Conservation (phyloP, 1,140 invertebrate genomes). For the Bicyclus anynana region DNA sequence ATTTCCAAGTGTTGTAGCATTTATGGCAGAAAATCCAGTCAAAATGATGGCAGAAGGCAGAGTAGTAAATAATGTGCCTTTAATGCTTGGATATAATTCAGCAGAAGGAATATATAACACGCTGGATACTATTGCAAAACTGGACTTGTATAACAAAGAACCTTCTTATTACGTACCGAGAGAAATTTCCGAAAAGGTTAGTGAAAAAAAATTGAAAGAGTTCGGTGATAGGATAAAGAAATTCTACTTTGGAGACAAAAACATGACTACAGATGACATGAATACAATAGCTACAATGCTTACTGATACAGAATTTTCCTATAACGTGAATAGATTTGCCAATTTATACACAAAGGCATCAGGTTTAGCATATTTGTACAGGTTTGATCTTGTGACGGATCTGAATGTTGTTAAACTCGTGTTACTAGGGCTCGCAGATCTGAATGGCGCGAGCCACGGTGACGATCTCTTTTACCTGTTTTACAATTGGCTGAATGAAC, state of each 20-base stretch:
- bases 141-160: conserved; percentile 30
- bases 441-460: conserved; percentile 77
- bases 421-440: conserved; percentile 35
- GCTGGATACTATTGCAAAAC: conserved; percentile 21
- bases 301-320: conserved; percentile 63
- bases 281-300: conserved; percentile 49
- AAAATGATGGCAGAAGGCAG: conserved; percentile 47
- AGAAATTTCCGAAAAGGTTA: conserved; percentile 26
- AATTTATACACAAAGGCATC: conserved; percentile 31
- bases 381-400: conserved; percentile 63
- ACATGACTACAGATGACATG: conserved; percentile 40
- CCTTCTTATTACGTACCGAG: conserved; percentile 30
- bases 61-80: conserved; percentile 74
- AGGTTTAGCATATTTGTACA: conserved; percentile 68
- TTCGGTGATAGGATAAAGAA: conserved; percentile 29
- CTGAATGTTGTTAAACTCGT: conserved; percentile 49
- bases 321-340: conserved; percentile 60
- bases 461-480: conserved; percentile 82
- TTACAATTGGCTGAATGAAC: conserved; percentile 59
- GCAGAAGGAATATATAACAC: conserved; percentile 25
- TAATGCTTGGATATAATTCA: conserved; percentile 78
- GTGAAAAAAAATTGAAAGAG: conserved; percentile 23
- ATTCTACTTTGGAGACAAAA: conserved; percentile 75
- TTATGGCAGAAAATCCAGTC: conserved; percentile 47
- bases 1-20: conserved; percentile 49